Percentiles rank a stretch among this genome's conserved stretches.
These are phyloP conservation scores for Liopterus haemorrhoidalis DNA, from an alignment of 2,888 invertebrate genomes.

Conservation along the genomic window DNA sequence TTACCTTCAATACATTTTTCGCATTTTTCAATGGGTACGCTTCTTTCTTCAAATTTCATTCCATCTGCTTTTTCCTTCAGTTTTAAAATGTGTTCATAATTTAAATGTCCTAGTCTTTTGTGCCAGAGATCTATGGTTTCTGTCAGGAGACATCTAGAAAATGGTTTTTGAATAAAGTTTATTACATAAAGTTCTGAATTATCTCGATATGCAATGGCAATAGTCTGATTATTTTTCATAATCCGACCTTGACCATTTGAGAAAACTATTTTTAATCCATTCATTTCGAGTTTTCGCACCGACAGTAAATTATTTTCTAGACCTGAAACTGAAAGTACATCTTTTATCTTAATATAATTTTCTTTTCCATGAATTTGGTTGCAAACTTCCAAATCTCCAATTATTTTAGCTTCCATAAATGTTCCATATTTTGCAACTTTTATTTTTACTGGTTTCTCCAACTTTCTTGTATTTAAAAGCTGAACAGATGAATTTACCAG, in stretches of 20 bases:
- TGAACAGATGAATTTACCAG: constrained; percentile 16
- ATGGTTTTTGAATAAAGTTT: constrained; percentile 11
- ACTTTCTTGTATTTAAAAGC: constrained; percentile 22
- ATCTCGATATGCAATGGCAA: constrained; percentile 23
- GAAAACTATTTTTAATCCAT: constrained; percentile 28
- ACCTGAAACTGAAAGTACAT: constrained; percentile 27
- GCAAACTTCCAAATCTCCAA: constrained; percentile 22
- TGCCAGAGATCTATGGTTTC: constrained; percentile 24
- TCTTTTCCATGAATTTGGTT: constrained; percentile 19
- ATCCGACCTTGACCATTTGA: constrained; percentile 30
- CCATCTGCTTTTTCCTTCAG: constrained; percentile 17
- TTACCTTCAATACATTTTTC: constrained; percentile 31
- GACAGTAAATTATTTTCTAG: constrained; percentile 30
- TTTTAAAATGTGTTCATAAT: constrained; percentile 18
- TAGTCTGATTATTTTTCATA: constrained; percentile 17
- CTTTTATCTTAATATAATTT: constrained; percentile 24
- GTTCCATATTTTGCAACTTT: constrained; percentile 28
- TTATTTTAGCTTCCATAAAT: constrained; percentile 17
- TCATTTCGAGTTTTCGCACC: constrained; percentile 31
- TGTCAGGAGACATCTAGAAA: constrained; percentile 1
- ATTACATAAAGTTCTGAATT: constrained; percentile 23
- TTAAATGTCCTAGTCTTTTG: constrained; percentile 25
- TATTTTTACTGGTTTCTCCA: constrained; percentile 27
- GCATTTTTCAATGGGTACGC: constrained; percentile 16
- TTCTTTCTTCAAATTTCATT: constrained; percentile 14